Base-by-base conservation (phyloP, 2,888 invertebrate species). In the Epicampocera succincta region DNA sequence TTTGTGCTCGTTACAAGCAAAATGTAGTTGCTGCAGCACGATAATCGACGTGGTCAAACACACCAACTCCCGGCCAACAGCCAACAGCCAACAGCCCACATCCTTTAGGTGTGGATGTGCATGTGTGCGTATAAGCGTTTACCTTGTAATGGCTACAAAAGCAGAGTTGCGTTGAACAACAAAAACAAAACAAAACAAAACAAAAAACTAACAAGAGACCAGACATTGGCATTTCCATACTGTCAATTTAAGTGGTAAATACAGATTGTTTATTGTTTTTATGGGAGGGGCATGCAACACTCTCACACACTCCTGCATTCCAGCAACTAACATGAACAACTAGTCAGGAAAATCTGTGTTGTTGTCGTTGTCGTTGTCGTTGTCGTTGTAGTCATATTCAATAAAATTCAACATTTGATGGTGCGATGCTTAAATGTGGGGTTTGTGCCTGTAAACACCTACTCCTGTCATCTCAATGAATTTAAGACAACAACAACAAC, bases 181-280 rank as follows among this genome's bases (percentile, higher is more conserved):
- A 13, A 69, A 44, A 48, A n/a, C n/a, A n/a, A n/a, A 40, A 66
- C 19, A 13, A 69, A 44, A n/a, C 3, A 54, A 8, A 40, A 44
- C n/a, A 12, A 21, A 8, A 6, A 12, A 12, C 25, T 17, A 38
- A 65, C 19, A 19, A 21, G 15, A 38, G 6, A 54, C 33, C 52
- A 76, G 68, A 76, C 50, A 46, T 71, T 74, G 74, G 78, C 66
- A 82, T 78, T 78, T 82, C 68, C 82, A 82, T 78, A 75, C 54
- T 82, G 82, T 82, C 82, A 82, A 78, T 82, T 82, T 82, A 82
- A 82, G 82, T 78, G 78, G 78, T 82, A 82, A 82, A 78, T 82
- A 78, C 65, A 48, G 66, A 82, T 78, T 58, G 74, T 82, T 78
- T 82, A 82, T 82, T 60, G 72, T 66, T 78, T 78, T 71, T 66